phyloP scores from a whole-genome alignment of 2,888 invertebrate genomes.

The Abscondita cerata region DNA sequence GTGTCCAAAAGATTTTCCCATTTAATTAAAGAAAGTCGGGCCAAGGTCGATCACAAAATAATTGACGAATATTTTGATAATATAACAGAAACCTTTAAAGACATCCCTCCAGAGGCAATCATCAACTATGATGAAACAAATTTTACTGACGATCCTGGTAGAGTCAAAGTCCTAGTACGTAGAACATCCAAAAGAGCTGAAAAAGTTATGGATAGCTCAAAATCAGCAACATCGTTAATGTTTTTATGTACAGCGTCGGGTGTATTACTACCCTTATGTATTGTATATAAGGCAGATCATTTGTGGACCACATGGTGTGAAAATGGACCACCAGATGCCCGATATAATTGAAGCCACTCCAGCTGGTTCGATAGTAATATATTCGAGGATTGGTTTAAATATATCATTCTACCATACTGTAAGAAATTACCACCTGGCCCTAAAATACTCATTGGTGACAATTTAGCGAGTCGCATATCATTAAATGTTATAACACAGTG shows the following conservation, averaged over 20 bases:
- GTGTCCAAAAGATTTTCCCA: neutral
- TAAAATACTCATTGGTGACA: neutral
- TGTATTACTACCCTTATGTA: neutral
- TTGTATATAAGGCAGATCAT: too few relatives aligned
- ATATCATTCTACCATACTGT: neutral
- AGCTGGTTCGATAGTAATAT: neutral
- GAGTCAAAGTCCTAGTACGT: neutral
- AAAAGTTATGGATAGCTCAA: neutral
- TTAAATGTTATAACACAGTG: neutral
- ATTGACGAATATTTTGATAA: neutral
- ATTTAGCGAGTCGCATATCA: neutral
- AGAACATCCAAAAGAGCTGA: neutral
- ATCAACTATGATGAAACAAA: neutral
- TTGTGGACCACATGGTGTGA: neutral
- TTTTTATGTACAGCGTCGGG: neutral
- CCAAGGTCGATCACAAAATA: too few relatives aligned
- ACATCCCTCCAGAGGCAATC: too few relatives aligned
- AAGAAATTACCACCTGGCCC: neutral
- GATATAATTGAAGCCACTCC: neutral
- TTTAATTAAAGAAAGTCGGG: neutral
- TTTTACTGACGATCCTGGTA: neutral
- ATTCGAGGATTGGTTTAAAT: neutral
- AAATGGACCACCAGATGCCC: neutral
- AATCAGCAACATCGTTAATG: neutral
- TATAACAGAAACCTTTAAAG: neutral